Evolutionary conservation across 2,113 vertebrate species (phyloP), one percentile per base, ranked within the genome.

Genomic region (Etia nguti): DNA sequence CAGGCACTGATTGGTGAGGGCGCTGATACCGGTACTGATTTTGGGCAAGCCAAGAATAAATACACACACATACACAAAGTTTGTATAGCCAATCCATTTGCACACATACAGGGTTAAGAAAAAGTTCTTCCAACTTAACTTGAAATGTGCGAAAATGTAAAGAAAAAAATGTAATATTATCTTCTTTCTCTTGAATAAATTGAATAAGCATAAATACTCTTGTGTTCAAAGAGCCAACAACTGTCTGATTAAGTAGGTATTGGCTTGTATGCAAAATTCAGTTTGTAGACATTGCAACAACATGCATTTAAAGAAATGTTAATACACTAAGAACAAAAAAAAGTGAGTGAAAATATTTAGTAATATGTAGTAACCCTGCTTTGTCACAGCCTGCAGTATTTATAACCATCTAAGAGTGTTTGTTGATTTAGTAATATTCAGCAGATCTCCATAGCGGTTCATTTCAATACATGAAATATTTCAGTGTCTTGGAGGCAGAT

Each of bases 1-100:
- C 88, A 88, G 89, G 22, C 70, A 22, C 90, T 94, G 93, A 95
- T 95, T 95, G 93, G 85, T 50, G 50, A 86, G 82, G 48, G 26
- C 80, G 22, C 82, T 56, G 65, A 85, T 26, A 34, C 15, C 0
- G 1, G 43, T 26, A 43, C 85, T 93, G 94, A 93, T 93, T 93
- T 90, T 52, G 31, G 81, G 68, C 80, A 82, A 59, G 60, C 48
- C 29, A 34, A 9, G 29, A 75, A 79, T 86, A n/a, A 80, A 92
- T 57, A n/a, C 52, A 57, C 26, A 85, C 81, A 83, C 79, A 50
- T 2, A 65, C 46, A 56, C 16, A 48, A 8, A 60, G 55, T 41
- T 59, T 4, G 12, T 52, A 60, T 13, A 57, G 12, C 10, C 70
- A 46, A 68, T 24, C 11, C 34, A 38, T 22, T 77, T 46, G 11